These are phyloP conservation scores for Pelecanus crispus DNA, from an alignment of 2,113 vertebrate species.

Conservation along the genomic window DNA sequence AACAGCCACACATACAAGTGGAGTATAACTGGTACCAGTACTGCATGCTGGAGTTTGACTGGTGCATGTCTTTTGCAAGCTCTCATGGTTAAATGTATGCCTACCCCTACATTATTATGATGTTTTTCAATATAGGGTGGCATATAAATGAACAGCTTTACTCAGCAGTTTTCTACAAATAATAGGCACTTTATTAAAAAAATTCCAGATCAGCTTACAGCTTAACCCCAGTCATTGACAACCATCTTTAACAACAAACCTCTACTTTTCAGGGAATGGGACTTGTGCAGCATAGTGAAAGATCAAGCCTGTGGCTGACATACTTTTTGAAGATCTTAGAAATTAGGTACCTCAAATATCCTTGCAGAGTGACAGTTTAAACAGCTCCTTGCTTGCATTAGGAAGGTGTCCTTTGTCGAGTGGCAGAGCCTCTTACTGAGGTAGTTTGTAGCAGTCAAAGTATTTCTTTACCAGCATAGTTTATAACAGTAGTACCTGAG, in stretches of 20 bases:
- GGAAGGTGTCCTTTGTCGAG: neutral
- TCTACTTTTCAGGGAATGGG: slow-evolving; percentile 10
- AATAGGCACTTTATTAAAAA: slow-evolving; percentile 80
- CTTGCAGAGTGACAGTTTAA: neutral
- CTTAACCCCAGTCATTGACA: slow-evolving; percentile 47
- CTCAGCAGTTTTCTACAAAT: slow-evolving; percentile 70
- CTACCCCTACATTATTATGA: neutral
- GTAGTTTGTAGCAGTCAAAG: neutral
- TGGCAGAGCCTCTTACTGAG: neutral
- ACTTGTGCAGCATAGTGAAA: neutral
- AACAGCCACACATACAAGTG: neutral
- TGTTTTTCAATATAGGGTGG: neutral
- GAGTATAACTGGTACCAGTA: neutral
- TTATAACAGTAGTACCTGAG: neutral
- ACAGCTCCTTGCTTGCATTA: neutral
- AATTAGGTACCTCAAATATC: neutral
- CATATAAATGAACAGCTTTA: slow-evolving; percentile 23
- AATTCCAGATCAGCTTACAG: slow-evolving; percentile 82
- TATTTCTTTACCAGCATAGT: neutral
- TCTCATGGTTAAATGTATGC: neutral
- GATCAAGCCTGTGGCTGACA: neutral
- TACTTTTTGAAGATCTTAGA: neutral
- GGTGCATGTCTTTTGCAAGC: neutral
- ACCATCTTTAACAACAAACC: slow-evolving; percentile 61
- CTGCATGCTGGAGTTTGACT: fast-evolving